phyloP scores from a whole-genome alignment of 2,888 invertebrate genomes.

The Lepidocyrtinus sp. region DNA sequence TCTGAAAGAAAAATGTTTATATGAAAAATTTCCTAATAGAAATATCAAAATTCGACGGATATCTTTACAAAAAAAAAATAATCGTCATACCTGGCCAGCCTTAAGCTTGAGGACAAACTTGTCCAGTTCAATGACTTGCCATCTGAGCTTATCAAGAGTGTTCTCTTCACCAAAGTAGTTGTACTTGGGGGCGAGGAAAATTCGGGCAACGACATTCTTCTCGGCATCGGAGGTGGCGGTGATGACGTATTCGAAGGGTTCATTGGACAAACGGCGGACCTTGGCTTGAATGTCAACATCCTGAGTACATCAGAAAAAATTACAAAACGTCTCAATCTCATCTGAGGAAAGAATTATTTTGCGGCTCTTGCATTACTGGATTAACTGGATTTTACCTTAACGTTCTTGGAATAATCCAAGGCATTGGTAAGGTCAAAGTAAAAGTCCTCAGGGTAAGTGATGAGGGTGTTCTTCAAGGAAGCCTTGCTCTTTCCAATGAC shows the following conservation, averaged over 20 bases:
- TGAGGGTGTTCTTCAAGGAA: constrained; percentile 59
- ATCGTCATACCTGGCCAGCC: constrained; percentile 42
- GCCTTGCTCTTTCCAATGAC: constrained; percentile 64
- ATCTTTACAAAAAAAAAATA: background rate
- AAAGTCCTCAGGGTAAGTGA: constrained; percentile 68
- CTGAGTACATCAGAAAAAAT: no score
- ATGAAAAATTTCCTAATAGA: background rate
- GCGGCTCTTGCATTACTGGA: no score
- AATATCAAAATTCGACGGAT: background rate
- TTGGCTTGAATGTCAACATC: constrained; percentile 75
- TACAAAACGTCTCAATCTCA: no score
- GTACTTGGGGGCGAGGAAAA: constrained; percentile 70
- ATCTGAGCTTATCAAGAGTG: constrained; percentile 35
- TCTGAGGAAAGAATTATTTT: background rate
- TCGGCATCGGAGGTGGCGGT: constrained; percentile 66
- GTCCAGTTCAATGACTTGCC: constrained; percentile 67
- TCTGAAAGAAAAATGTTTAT: constrained; percentile 44
- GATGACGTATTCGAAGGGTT: constrained; percentile 77
- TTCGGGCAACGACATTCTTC: constrained; percentile 65
- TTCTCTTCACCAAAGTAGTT: constrained; percentile 67
- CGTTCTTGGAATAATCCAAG: constrained; percentile 61
- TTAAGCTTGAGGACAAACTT: constrained; percentile 63
- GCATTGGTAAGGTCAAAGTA: constrained; percentile 65
- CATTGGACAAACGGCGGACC: constrained; percentile 81
- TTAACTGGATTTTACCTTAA: constrained; percentile 50